phyloP scores from a whole-genome alignment of 2,797 vertebrate species.

The Australoheros facetus region DNA sequence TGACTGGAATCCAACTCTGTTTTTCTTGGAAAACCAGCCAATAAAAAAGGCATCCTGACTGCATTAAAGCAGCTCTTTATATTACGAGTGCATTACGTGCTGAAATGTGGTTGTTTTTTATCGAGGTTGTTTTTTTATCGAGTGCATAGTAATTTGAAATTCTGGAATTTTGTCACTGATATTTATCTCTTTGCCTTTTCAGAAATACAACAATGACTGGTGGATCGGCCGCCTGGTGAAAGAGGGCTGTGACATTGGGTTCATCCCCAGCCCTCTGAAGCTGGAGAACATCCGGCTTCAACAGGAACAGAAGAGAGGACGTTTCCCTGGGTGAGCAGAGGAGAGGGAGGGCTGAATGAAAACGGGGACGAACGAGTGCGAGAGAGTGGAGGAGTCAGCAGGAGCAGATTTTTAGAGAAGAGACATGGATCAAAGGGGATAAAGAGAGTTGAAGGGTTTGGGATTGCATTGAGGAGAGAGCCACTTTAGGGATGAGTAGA shows the following conservation, averaged over 20 bases:
- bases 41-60: background rate
- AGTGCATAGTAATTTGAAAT: background rate
- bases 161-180: background rate
- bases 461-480: constrained; percentile 17
- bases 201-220: constrained; percentile 99
- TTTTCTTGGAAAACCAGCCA: background rate
- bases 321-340: constrained; percentile 88
- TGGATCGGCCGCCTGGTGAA: constrained; percentile 98
- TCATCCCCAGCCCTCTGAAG: constrained; percentile 95
- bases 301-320: constrained; percentile 95
- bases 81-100: background rate
- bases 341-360: background rate
- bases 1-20: background rate
- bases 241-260: constrained; percentile 97
- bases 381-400: background rate
- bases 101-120: background rate
- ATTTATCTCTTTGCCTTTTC: background rate
- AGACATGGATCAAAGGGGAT: background rate
- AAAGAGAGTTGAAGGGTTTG: constrained; percentile 3
- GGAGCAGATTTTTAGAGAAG: background rate
- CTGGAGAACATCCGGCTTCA: constrained; percentile 95
- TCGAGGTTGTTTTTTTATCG: background rate
- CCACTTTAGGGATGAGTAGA: constrained; percentile 17
- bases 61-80: background rate
- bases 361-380: background rate